Conservation (phyloP, 2,113 vertebrate genomes). For the Trogon melanurus region DNA sequence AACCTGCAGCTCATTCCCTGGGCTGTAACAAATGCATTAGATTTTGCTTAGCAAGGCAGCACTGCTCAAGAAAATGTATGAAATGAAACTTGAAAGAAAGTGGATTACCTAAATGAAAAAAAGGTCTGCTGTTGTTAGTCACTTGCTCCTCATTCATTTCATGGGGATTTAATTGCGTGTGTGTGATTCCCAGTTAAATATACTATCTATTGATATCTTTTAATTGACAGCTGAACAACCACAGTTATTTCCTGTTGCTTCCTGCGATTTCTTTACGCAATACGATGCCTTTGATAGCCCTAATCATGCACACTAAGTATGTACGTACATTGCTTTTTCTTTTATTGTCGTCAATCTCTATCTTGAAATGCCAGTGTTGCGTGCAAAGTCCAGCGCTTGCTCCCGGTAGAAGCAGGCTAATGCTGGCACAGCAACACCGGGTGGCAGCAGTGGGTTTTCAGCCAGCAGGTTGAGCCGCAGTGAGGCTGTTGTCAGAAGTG, state of each 20-base stretch:
- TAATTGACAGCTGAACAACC: background rate
- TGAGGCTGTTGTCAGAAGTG: slow-evolving; percentile 22
- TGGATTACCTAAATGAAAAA: slow-evolving; percentile 7
- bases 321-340: background rate
- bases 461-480: background rate
- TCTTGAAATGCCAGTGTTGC: accelerated
- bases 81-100: slow-evolving; percentile 23
- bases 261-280: background rate
- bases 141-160: background rate
- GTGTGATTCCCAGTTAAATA: background rate
- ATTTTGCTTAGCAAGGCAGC: slow-evolving; percentile 32
- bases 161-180: background rate
- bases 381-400: background rate
- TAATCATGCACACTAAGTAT: background rate
- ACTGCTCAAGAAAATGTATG: background rate
- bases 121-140: background rate
- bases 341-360: accelerated
- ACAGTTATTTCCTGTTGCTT: background rate
- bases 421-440: slow-evolving; percentile 63
- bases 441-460: slow-evolving; percentile 81
- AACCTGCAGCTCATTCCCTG: slow-evolving; percentile 8
- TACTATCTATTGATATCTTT: background rate
- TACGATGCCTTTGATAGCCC: background rate
- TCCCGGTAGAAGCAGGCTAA: background rate
- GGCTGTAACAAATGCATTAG: slow-evolving; percentile 32